A percentile compares a stretch with the other conserved stretches of the same genome.
Evolutionary conservation across 2,113 vertebrate genomes (phyloP).

Genomic region (Colossoma macropomum): DNA sequence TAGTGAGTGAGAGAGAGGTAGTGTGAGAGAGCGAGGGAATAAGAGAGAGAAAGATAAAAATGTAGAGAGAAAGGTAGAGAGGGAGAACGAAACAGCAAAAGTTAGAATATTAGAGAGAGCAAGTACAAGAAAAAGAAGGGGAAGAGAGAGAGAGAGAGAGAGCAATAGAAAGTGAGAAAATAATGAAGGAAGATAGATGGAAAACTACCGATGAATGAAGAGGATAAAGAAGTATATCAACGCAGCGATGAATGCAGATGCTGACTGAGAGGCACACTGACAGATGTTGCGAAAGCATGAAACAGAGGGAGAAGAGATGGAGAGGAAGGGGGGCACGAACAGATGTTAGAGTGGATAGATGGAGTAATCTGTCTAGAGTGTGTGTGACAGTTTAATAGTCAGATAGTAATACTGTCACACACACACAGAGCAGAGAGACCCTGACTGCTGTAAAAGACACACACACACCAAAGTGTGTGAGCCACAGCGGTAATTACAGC

Average conservation of each 20-base stretch:
- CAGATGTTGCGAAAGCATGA: slow-evolving; percentile 46
- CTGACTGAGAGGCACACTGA: neutral
- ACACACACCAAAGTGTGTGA: slow-evolving; percentile 11
- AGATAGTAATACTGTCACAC: slow-evolving; percentile 67
- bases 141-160: neutral
- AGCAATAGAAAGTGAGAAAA: neutral
- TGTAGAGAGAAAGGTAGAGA: neutral
- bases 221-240: slow-evolving; percentile 24
- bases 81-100: neutral
- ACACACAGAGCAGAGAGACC: slow-evolving; percentile 63
- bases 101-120: neutral
- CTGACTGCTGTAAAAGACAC: slow-evolving; percentile 56
- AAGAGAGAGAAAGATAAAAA: slow-evolving; percentile 7
- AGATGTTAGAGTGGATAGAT: slow-evolving; percentile 22
- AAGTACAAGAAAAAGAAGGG: slow-evolving; percentile 14
- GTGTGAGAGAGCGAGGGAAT: neutral
- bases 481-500: neutral
- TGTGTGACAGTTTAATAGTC: slow-evolving; percentile 59
- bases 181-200: neutral
- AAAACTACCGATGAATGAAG: slow-evolving; percentile 26
- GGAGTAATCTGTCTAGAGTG: neutral
- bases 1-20: no score
- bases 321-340: neutral
- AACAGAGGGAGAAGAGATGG: slow-evolving; percentile 2
- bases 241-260: neutral